Percentiles rank a stretch among this genome's conserved stretches.
Evolutionary conservation across 2,113 vertebrate genomes (phyloP).

Genomic region (Anseranas semipalmata): DNA sequence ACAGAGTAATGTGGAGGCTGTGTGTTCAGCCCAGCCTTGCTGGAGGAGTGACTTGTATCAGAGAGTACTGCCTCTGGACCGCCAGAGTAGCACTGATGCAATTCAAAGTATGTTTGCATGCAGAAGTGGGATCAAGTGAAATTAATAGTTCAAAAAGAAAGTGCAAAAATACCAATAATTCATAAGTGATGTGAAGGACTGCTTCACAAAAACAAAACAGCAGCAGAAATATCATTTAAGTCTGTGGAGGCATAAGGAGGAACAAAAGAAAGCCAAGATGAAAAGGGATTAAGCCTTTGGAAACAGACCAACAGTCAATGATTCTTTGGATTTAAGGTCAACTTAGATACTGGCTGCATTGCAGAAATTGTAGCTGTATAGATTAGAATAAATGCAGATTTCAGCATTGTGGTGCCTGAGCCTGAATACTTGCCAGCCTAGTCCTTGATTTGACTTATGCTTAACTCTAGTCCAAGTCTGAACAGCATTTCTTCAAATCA

Average conservation of each 20-base stretch:
- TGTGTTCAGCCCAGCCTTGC: background rate
- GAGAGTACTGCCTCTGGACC: background rate
- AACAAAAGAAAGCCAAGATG: slow-evolving; percentile 28
- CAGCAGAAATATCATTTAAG: background rate
- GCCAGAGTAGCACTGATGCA: background rate
- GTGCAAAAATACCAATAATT: background rate
- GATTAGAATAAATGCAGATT: slow-evolving; percentile 60
- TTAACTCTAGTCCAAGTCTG: background rate
- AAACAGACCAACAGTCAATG: slow-evolving; percentile 30
- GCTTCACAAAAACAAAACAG: background rate
- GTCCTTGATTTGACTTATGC: slow-evolving; percentile 34
- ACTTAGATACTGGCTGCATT: slow-evolving; percentile 44
- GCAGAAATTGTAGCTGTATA: slow-evolving; percentile 51
- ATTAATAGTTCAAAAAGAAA: background rate
- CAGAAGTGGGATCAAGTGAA: background rate
- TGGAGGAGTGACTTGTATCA: background rate
- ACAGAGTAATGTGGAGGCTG: background rate
- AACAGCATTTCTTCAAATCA: background rate
- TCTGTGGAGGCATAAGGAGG: background rate
- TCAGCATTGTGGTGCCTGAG: slow-evolving; percentile 26
- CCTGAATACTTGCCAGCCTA: slow-evolving; percentile 34
- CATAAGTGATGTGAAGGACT: background rate
- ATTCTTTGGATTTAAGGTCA: slow-evolving; percentile 51
- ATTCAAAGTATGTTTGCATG: background rate
- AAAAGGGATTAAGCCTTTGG: slow-evolving; percentile 51